Evolutionary conservation across 2,113 vertebrate species (phyloP).

Genomic region (Rhizomys pruinosus): DNA sequence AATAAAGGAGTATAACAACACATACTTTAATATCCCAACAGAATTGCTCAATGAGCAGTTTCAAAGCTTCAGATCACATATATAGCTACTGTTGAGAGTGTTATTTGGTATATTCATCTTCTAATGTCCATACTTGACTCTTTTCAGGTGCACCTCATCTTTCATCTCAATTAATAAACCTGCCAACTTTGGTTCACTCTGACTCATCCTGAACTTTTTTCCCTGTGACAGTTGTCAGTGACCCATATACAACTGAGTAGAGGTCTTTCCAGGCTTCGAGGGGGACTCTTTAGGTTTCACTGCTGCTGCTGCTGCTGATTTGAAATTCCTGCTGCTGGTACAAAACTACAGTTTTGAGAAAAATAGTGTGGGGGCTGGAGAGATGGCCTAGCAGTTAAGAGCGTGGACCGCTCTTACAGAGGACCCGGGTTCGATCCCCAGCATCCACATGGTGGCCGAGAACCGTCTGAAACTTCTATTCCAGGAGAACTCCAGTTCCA

Average conservation of each 20-base stretch:
- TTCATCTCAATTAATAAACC: neutral
- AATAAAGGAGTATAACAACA: neutral
- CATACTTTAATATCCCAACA: neutral
- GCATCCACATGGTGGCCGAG: too few relatives aligned
- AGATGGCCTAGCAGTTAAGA: too few relatives aligned
- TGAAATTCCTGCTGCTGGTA: neutral
- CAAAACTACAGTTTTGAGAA: slow-evolving; percentile 23
- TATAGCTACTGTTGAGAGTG: too few relatives aligned
- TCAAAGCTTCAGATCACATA: neutral
- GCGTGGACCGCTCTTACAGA: too few relatives aligned
- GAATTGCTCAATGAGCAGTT: neutral
- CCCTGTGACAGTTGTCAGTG: neutral
- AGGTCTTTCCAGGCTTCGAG: neutral
- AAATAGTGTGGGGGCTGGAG: neutral
- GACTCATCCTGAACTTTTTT: neutral
- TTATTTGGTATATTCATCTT: neutral
- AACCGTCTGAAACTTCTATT: too few relatives aligned
- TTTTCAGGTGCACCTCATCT: neutral
- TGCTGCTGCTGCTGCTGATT: neutral
- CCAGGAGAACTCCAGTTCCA: too few relatives aligned
- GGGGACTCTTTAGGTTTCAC: neutral
- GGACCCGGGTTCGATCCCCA: too few relatives aligned
- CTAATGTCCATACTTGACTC: neutral
- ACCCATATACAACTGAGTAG: too few relatives aligned
- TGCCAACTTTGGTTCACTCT: neutral